A percentile compares a stretch with the other conserved stretches of the same genome.
Evolutionary conservation across 2,797 vertebrate genomes (phyloP).

Genomic region (Melanotaenia maccullochi): DNA sequence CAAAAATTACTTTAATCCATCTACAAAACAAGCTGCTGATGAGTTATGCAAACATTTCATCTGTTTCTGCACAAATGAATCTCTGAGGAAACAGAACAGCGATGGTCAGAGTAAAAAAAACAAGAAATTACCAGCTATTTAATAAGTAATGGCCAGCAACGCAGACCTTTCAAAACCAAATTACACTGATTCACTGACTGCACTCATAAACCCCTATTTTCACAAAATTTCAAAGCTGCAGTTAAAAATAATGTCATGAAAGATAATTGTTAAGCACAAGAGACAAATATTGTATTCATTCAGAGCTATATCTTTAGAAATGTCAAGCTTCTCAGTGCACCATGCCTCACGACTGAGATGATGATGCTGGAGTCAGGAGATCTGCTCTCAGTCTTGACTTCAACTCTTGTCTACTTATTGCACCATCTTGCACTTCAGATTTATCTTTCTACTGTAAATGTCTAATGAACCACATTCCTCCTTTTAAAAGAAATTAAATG

Average conservation of each 20-base stretch:
- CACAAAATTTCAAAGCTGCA: neutral
- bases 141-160: neutral
- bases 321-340: neutral
- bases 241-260: neutral
- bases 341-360: neutral
- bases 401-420: too few relatives aligned
- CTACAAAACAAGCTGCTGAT: conserved; percentile 65
- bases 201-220: neutral
- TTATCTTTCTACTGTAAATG: neutral
- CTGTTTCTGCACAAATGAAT: conserved; percentile 66
- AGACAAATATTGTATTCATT: neutral
- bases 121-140: neutral
- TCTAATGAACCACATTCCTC: neutral
- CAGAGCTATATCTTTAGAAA: neutral
- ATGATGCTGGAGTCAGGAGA: neutral
- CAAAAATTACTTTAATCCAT: conserved; percentile 65
- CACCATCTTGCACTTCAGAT: too few relatives aligned
- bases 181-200: neutral
- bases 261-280: neutral
- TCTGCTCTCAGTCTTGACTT: neutral
- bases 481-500: neutral
- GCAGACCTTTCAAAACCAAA: neutral
- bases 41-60: conserved; percentile 77
- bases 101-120: neutral
- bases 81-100: conserved; percentile 51